A percentile compares a stretch with the other conserved stretches of the same genome.
Conservation (phyloP, 2,797 vertebrate genomes). For the Brachyalestes nurse region DNA sequence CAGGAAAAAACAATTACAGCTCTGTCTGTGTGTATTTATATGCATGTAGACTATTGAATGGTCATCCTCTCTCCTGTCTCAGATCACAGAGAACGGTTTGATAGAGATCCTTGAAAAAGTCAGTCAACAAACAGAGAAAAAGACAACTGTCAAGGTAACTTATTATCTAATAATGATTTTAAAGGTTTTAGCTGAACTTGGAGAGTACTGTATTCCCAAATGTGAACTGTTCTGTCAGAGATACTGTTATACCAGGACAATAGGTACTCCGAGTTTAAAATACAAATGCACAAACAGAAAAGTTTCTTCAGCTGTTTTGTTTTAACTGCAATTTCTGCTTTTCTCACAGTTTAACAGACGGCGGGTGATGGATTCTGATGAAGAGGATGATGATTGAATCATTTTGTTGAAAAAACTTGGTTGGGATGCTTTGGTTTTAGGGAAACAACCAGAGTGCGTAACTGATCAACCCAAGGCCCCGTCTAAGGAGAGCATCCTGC, state of each 20-base stretch:
- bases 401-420: conserved; percentile 31
- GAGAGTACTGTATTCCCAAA: not conserved
- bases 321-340: conserved; percentile 4
- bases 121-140: conserved; percentile 96
- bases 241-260: not conserved
- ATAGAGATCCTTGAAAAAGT: conserved; percentile 99
- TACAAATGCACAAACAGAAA: not conserved
- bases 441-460: conserved; percentile 55
- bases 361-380: conserved; percentile 96
- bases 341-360: conserved; percentile 91
- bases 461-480: conserved; percentile 49
- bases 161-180: not conserved
- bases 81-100: conserved; percentile 94
- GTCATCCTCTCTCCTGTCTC: conserved; percentile 35
- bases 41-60: not conserved
- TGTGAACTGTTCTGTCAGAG: not conserved
- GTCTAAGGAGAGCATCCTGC: conserved; percentile 50
- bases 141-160: conserved; percentile 92
- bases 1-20: conserved; percentile 26
- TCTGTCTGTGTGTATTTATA: not conserved
- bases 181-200: not conserved
- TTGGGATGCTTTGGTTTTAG: conserved; percentile 47
- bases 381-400: conserved; percentile 86
- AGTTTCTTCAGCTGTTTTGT: not conserved
- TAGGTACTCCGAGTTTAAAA: not conserved